phyloP scores from a whole-genome alignment of 2,888 invertebrate species.

The Corbicula japonica region DNA sequence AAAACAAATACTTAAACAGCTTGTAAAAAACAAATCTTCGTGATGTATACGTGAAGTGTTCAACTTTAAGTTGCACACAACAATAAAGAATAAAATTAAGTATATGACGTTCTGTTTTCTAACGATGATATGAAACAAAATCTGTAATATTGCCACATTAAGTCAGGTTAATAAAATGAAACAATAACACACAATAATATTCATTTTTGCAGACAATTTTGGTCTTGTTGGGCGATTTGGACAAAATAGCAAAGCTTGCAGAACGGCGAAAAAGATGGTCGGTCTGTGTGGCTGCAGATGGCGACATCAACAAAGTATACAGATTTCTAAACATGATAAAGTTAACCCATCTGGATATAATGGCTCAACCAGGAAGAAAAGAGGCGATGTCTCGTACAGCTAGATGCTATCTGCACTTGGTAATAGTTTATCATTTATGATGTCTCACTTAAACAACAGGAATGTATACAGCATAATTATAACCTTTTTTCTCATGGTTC shows the following conservation, averaged over 20 bases:
- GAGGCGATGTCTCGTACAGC: constrained; percentile 28
- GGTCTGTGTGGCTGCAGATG: constrained; percentile 23
- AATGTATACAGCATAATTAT: neutral
- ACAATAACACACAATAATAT: neutral
- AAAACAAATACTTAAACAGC: too few species aligned
- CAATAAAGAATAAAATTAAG: too few species aligned
- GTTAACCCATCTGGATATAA: neutral
- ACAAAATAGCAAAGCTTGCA: constrained; percentile 36
- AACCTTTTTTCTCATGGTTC: neutral
- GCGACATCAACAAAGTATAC: constrained; percentile 33
- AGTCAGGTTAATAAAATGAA: neutral
- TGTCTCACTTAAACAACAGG: neutral
- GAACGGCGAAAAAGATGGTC: constrained; percentile 32
- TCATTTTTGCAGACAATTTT: constrained; percentile 25
- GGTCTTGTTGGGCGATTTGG: constrained; percentile 26
- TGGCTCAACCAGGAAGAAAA: constrained; percentile 15
- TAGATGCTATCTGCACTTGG: constrained; percentile 29
- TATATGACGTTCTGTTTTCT: too few species aligned
- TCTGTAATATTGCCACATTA: neutral
- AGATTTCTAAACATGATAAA: neutral
- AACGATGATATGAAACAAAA: too few species aligned
- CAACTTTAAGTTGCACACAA: too few species aligned
- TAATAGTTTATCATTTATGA: neutral
- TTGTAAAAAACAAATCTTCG: too few species aligned
- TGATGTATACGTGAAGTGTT: too few species aligned